A percentile compares a stretch with the other conserved stretches of the same genome.
Evolutionary conservation across 2,113 vertebrate species (phyloP).

Genomic region (Melanerpes aurifrons): DNA sequence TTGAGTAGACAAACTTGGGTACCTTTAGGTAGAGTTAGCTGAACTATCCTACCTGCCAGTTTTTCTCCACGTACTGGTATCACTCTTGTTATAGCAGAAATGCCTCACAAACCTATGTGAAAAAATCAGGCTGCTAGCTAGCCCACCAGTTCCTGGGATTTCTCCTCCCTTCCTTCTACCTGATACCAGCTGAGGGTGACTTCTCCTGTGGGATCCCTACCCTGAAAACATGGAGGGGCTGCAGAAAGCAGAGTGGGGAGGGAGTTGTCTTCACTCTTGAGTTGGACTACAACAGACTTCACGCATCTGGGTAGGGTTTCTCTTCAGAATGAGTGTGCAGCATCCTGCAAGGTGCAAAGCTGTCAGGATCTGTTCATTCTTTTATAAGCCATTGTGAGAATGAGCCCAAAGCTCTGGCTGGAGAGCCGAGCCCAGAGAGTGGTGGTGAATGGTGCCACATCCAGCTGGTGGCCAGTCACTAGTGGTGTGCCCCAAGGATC

Average conservation of each 20-base stretch:
- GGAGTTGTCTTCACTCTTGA: background rate
- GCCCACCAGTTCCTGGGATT: background rate
- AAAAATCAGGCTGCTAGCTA: background rate
- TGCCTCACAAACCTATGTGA: background rate
- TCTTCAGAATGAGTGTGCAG: background rate
- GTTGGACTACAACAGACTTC: background rate
- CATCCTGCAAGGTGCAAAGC: background rate
- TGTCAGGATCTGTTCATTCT: background rate
- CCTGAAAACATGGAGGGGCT: background rate
- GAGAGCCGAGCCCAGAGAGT: too few species aligned
- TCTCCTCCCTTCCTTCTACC: background rate
- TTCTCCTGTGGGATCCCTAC: background rate
- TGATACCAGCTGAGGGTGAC: accelerated
- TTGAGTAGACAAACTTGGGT: background rate
- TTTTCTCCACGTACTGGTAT: background rate
- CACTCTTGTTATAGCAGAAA: background rate
- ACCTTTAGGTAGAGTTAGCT: background rate
- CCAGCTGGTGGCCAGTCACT: too few species aligned
- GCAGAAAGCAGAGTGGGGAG: background rate
- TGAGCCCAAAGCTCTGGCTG: background rate
- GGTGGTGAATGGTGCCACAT: too few species aligned
- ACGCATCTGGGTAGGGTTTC: background rate
- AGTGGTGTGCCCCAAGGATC: too few species aligned
- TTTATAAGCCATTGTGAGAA: background rate
- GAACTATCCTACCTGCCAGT: background rate